phyloP scores from a whole-genome alignment of 2,113 vertebrate genomes.

The Ctenodactylus gundi region DNA sequence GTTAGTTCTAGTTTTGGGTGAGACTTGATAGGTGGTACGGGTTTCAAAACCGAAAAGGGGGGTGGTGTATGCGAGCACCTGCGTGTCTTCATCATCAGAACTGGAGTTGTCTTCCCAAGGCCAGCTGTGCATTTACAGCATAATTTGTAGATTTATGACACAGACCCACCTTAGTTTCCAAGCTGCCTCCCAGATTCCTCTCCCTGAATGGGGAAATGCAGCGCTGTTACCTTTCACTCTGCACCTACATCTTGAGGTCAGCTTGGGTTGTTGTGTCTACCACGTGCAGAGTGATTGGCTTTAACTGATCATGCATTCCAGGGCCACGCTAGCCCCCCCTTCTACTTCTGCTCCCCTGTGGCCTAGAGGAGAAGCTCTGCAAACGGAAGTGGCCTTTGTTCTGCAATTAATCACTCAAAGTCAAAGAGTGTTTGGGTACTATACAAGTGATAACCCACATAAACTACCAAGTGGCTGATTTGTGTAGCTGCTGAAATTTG shows the following conservation, averaged over 20 bases:
- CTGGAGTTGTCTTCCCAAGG: constrained; percentile 44
- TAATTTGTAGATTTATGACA: constrained; percentile 51
- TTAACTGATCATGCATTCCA: constrained; percentile 70
- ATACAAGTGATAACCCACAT: constrained; percentile 37
- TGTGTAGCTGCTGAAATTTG: constrained; percentile 37
- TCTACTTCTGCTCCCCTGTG: constrained; percentile 30
- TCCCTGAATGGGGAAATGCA: constrained; percentile 29
- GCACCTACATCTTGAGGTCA: constrained; percentile 23
- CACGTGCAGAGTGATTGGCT: constrained; percentile 66
- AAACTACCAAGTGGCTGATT: constrained; percentile 48
- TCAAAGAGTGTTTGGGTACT: constrained; percentile 67
- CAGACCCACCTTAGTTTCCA: constrained; percentile 12
- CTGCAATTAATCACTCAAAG: constrained; percentile 74
- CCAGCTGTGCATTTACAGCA: not conserved
- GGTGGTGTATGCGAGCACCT: constrained; percentile 7
- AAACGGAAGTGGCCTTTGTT: constrained; percentile 70
- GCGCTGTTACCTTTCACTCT: constrained; percentile 68
- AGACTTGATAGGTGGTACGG: constrained; percentile 45
- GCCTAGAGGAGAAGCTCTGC: constrained; percentile 35
- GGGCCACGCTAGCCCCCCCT: constrained; percentile 2
- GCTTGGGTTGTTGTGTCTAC: constrained; percentile 64
- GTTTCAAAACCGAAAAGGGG: constrained; percentile 41
- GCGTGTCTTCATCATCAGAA: constrained; percentile 57
- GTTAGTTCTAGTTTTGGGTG: constrained; percentile 27
- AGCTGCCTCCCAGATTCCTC: constrained; percentile 44